Evolutionary conservation across 2,888 invertebrate species (phyloP), one percentile per base, ranked within the genome.

Genomic region (Miltochrista miniata): DNA sequence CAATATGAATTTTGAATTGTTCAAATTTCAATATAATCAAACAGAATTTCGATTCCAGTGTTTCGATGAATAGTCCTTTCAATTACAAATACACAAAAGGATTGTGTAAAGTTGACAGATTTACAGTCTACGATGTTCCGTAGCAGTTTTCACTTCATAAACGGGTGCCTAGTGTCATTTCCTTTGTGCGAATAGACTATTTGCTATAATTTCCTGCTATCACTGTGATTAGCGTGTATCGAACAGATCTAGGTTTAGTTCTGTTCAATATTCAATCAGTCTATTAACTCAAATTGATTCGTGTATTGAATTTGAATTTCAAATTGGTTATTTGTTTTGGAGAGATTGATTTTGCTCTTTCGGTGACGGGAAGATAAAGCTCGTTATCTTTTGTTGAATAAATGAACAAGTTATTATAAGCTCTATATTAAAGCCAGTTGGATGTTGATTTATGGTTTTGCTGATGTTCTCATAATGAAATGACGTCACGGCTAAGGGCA

Each of bases 101-200:
- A 52, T 42, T 59, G 37, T 30, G 29, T 35, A 14, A 51, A 51
- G 37, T 52, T 51, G 41, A 51, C 36, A 30, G 47, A 55, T 47
- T 63, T 37, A 34, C 40, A 49, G 44, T 51, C 13, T 38, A 48
- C 46, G 48, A 45, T 58, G 51, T 65, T 64, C 38, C 30, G 54
- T 15, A 51, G 56, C 61, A 59, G 59, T 66, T 64, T 63, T 59
- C 64, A 48, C 56, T 59, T 59, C 61, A 64, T 68, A 65, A 72
- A 65, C 67, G 64, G 62, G 54, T 59, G 60, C 61, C 57, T 66
- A 70, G 72, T 74, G 71, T 68, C 71, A 81, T 83, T 84, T 85
- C 83, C 85, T 85, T 85, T 84, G 84, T 85, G 83, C 76, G 74
- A 77, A 79, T 82, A 71, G 74, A 69, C 76, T 72, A 73, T 75